phyloP scores from a whole-genome alignment of 2,888 invertebrate genomes.

The Bibio marci region DNA sequence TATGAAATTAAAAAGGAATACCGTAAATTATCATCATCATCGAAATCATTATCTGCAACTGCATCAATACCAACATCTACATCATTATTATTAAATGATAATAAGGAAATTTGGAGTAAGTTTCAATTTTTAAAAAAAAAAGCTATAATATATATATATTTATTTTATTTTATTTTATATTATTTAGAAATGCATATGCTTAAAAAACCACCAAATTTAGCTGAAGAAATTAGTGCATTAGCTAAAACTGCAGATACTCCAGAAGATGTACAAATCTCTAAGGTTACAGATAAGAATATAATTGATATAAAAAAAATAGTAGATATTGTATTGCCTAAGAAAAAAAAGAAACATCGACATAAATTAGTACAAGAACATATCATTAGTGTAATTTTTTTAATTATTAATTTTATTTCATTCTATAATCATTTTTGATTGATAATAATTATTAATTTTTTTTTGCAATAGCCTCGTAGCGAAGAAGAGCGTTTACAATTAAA shows the following conservation, averaged over 20 bases:
- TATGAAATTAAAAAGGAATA: not conserved
- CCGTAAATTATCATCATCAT: not conserved
- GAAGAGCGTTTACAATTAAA: constrained; percentile 55
- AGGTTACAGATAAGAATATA: constrained; percentile 7
- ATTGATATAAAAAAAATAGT: constrained; percentile 15
- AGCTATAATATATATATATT: too few species aligned
- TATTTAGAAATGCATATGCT: not conserved
- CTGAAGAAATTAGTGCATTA: constrained; percentile 2
- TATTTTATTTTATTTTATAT: too few species aligned
- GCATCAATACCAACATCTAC: too few species aligned
- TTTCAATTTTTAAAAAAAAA: too few species aligned
- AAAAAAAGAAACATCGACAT: constrained; percentile 35
- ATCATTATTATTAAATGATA: too few species aligned
- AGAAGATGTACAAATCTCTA: constrained; percentile 15
- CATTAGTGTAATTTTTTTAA: constrained; percentile 33
- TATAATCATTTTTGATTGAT: too few species aligned
- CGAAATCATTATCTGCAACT: too few species aligned
- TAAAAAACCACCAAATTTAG: constrained; percentile 1
- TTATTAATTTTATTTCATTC: too few species aligned
- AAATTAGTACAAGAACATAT: constrained; percentile 44
- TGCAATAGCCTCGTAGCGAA: constrained; percentile 60
- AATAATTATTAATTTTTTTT: too few species aligned
- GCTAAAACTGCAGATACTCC: constrained; percentile 10
- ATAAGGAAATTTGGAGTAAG: too few species aligned
- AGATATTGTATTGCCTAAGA: constrained; percentile 16